Evolutionary conservation across 2,113 vertebrate genomes (phyloP).

Genomic region (Clupea harengus): DNA sequence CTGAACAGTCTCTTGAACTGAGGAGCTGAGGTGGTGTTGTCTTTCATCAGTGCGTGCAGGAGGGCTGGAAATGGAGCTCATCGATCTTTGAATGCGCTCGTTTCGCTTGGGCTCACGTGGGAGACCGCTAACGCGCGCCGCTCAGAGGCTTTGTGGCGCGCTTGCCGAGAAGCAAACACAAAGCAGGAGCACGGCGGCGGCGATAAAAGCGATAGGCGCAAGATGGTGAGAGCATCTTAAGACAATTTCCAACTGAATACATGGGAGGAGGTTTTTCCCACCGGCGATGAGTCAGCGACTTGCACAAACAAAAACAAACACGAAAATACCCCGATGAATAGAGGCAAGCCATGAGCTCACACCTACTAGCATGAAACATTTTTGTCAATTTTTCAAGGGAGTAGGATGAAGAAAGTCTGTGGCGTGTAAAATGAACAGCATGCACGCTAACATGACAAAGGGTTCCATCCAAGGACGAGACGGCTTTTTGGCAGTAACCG

Average conservation of each 20-base stretch:
- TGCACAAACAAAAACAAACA: conserved; percentile 52
- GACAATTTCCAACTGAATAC: conserved; percentile 41
- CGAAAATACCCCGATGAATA: conserved; percentile 39
- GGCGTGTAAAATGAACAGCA: conserved; percentile 50
- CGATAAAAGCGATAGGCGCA: conserved; percentile 18
- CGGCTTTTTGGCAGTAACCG: not conserved
- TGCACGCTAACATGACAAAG: conserved; percentile 35
- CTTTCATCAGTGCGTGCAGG: conserved; percentile 9
- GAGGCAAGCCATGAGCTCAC: conserved; percentile 46
- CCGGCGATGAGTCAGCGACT: conserved; percentile 52
- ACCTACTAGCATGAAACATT: conserved; percentile 47
- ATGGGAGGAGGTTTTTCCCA: conserved; percentile 38
- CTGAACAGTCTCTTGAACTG: not conserved
- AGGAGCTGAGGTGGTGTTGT: conserved; percentile 8
- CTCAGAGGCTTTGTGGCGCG: not conserved
- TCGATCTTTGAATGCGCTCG: not conserved
- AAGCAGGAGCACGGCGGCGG: conserved; percentile 40
- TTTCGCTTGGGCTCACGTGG: not conserved
- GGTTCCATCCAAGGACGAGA: conserved; percentile 31
- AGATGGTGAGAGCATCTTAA: conserved; percentile 33
- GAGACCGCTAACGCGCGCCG: not conserved
- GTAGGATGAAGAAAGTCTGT: conserved; percentile 51
- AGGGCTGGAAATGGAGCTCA: not conserved
- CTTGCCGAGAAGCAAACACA: not conserved
- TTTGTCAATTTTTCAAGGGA: conserved; percentile 52